Percentiles rank a stretch among this genome's conserved stretches.
phyloP scores from a whole-genome alignment of 2,113 vertebrate species.

The Fulmarus glacialis region DNA sequence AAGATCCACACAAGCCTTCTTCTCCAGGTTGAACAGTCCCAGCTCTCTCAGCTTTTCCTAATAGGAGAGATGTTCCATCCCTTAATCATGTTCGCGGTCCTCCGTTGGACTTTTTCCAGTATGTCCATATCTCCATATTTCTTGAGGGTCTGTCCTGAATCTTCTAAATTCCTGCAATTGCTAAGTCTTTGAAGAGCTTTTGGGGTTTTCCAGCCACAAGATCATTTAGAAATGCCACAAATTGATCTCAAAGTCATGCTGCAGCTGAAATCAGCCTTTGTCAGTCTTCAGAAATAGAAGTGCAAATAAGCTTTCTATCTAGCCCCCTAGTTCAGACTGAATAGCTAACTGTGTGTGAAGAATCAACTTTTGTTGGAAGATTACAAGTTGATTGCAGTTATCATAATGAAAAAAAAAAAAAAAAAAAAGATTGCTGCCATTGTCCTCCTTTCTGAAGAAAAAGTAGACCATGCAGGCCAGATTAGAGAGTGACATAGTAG shows the following conservation, averaged over 20 bases:
- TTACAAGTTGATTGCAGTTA: background rate
- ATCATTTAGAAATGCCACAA: background rate
- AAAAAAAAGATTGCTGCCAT: background rate
- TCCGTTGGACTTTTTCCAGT: background rate
- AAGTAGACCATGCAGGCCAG: background rate
- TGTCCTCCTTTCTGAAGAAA: background rate
- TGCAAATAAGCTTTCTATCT: background rate
- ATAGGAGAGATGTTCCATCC: background rate
- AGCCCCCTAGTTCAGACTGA: background rate
- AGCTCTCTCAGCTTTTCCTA: background rate
- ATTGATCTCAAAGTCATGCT: background rate
- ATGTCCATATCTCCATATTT: background rate
- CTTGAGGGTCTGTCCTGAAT: background rate
- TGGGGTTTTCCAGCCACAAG: background rate
- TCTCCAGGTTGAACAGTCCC: background rate
- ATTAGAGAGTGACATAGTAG: background rate
- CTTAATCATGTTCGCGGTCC: no score
- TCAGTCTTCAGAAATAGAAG: background rate
- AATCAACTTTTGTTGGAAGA: background rate
- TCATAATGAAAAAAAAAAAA: background rate
- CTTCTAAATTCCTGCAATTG: background rate
- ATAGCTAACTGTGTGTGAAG: background rate
- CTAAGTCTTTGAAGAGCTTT: background rate
- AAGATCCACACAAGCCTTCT: background rate
- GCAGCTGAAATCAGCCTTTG: background rate